Evolutionary conservation across 2,888 invertebrate genomes (phyloP).

Genomic region (Blera fallax): DNA sequence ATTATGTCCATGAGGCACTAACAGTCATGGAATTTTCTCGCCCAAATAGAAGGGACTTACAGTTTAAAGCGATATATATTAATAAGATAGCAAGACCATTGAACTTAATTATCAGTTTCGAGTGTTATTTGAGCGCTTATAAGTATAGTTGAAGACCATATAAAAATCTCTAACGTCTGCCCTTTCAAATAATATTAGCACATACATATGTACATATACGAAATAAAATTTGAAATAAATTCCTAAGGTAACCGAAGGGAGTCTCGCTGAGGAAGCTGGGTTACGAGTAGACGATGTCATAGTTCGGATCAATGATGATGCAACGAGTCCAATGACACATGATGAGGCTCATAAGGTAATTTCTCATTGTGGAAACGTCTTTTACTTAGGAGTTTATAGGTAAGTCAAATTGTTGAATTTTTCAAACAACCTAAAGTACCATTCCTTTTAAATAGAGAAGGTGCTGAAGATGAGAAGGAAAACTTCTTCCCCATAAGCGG

Average conservation of each 20-base stretch:
- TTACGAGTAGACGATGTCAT: conserved; percentile 93
- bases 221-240: neutral
- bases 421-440: too few species aligned
- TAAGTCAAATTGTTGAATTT: conserved; percentile 53
- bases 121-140: too few species aligned
- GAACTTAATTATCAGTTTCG: too few species aligned
- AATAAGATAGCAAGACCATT: too few species aligned
- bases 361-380: conserved; percentile 86
- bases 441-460: conserved; percentile 74
- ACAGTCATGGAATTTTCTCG: too few species aligned
- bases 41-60: too few species aligned
- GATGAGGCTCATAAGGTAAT: conserved; percentile 90
- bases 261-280: conserved; percentile 92
- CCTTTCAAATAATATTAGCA: too few species aligned
- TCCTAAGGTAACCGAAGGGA: conserved; percentile 88
- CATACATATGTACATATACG: neutral
- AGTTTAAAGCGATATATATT: too few species aligned
- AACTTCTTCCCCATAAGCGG: conserved; percentile 76
- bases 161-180: too few species aligned
- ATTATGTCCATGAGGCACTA: too few species aligned
- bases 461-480: conserved; percentile 74
- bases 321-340: conserved; percentile 87
- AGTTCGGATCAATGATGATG: conserved; percentile 87
- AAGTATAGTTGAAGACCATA: too few species aligned
- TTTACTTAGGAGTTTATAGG: conserved; percentile 84